These are phyloP conservation scores for Euplagia quadripunctaria DNA, from an alignment of 2,888 invertebrate species.

Conservation along the genomic window DNA sequence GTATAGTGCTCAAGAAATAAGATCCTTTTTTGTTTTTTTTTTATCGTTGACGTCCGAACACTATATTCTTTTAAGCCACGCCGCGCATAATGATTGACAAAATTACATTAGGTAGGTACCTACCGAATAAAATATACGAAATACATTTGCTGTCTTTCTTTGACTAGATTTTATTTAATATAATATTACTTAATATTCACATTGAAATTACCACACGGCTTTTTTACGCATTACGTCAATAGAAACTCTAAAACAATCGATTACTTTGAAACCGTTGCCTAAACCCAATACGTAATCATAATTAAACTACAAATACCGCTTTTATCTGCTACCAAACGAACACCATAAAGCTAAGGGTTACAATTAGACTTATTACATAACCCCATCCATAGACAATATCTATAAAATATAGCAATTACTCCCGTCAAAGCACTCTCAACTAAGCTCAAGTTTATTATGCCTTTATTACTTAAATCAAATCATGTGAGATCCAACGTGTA, in stretches of 20 bases:
- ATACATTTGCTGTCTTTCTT: no score
- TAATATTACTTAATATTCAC: neutral
- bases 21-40: no score
- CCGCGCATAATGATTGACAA: no score
- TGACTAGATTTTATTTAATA: neutral
- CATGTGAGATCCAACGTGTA: constrained; percentile 67
- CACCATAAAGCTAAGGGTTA: constrained; percentile 23
- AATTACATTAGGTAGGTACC: no score
- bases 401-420: constrained; percentile 23
- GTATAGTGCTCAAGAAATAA: no score
- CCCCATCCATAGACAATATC: constrained; percentile 26
- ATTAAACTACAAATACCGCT: constrained; percentile 9
- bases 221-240: neutral
- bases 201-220: neutral
- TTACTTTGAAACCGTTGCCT: constrained; percentile 7
- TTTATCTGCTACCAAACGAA: constrained; percentile 22
- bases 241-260: neutral
- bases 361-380: constrained; percentile 35
- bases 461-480: constrained; percentile 63
- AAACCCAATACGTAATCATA: constrained; percentile 16
- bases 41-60: no score
- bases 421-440: constrained; percentile 15
- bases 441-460: constrained; percentile 38
- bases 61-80: no score
- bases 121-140: no score